Evolutionary conservation across 2,888 invertebrate species (phyloP), one percentile per base, ranked within the genome.

Genomic region (Hypsopygia costalis): DNA sequence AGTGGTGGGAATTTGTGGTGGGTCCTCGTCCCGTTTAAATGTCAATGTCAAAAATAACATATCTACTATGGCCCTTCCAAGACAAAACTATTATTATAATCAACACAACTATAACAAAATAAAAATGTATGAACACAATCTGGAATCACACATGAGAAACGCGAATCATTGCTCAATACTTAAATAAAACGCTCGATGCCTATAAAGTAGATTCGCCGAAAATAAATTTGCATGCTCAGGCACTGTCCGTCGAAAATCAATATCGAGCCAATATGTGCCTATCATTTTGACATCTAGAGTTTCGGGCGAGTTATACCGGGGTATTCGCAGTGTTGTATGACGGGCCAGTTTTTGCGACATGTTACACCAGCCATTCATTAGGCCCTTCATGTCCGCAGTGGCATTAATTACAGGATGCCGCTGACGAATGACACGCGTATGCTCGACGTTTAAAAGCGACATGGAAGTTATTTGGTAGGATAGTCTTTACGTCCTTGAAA

Each of bases 221-320:
- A 66, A 69, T 67, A 67, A 62, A 70, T 62, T 59, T 55, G 51
- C 55, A 51, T 52, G 55, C 55, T 69, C 67, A 64, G 61, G 68
- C 62, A 66, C 54, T 67, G 67, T 66, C 71, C 62, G 62, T 62
- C 51, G 58, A 69, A 79, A 82, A 83, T 82, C 82, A 78, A 85
- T 83, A 81, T 61, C 63, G 55, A 52, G 52, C 70, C 75, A 79
- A 81, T 81, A 76, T 79, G 71, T 70, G 74, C 70, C 80, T 69
- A 81, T 86, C 79, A 82, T 81, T 82, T 81, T 77, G 74, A 76
- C 77, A 81, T 83, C 76, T 78, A 76, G 69, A 76, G 71, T 78
- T 78, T 74, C 69, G 64, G 63, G 58, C 63, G 55, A 53, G 54
- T 30, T 22, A 37, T 64, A 51, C 50, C 44, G 48, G 52, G 54